Evolutionary conservation across 2,888 invertebrate genomes (phyloP), one percentile per base, ranked within the genome.

Genomic region (Chironomus riparius): DNA sequence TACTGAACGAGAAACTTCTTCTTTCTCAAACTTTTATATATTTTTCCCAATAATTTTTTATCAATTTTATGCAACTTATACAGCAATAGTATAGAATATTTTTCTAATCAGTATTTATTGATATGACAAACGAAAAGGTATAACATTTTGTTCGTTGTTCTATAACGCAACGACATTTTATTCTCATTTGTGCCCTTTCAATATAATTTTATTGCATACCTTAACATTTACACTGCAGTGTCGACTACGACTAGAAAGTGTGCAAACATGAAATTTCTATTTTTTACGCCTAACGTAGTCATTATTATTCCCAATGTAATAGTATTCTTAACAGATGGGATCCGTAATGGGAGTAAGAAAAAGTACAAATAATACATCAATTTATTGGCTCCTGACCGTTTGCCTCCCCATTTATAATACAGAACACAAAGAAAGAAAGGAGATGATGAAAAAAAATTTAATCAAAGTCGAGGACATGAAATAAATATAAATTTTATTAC

Each of bases 391-490:
- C 28, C 65, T 47, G 71, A 22, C 21, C 18, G 21, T 62, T n/a
- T 56, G 56, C 56, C 18, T 18, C 56, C 56, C 28, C 10, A 68
- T 13, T 38, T 10, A 38, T 38, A 38, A 38, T 10, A 38, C 38
- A 38, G 1, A 7, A 2, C 10, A 38, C 38, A 38, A 10, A 38
- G 10, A 28, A 28, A 28, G 5, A 38, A 10, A 38, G 38, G 38
- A 38, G 38, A 38, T 4, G n/a, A 47, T 4, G 13, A 18, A 68
- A 68, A 28, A 47, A 74, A 74, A 74, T 74, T 68, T 74, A 74
- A 74, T 74, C 74, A 74, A 74, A 74, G 74, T 74, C 48, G 48
- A 48, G 65, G 65, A 65, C 62, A 62, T 71, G 22, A 48, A 71
- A 56, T 56, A 71, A 71, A 71, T 38, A 65, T 65, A 62, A 61